These are phyloP conservation scores for Aegypius monachus DNA, from an alignment of 2,113 vertebrate species.

Conservation along the genomic window DNA sequence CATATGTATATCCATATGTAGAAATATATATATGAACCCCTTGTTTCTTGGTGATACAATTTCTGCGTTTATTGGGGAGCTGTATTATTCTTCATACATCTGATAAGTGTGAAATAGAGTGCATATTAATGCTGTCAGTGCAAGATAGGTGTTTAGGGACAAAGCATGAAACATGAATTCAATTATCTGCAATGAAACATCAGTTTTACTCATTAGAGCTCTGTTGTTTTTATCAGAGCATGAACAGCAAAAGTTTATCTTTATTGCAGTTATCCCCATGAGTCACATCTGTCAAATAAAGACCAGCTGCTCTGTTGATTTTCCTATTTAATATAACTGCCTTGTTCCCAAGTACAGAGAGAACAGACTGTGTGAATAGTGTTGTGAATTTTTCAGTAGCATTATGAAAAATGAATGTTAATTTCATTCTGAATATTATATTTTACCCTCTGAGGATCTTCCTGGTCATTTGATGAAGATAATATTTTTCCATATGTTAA, in stretches of 20 bases:
- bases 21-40: neutral
- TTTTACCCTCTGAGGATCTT: neutral
- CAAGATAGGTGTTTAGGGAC: conserved; percentile 20
- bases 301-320: conserved; percentile 38
- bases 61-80: neutral
- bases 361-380: conserved; percentile 24
- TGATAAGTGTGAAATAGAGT: neutral
- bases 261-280: conserved; percentile 54
- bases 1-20: neutral
- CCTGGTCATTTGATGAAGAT: conserved; percentile 29
- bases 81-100: neutral
- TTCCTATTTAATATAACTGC: conserved; percentile 38
- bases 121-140: neutral
- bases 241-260: conserved; percentile 67
- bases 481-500: conserved; percentile 40
- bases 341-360: conserved; percentile 25
- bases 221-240: conserved; percentile 67
- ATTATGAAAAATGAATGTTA: conserved; percentile 36
- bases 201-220: conserved; percentile 30
- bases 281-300: conserved; percentile 58
- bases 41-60: neutral
- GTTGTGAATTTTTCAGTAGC: conserved; percentile 60
- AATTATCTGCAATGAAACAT: conserved; percentile 51
- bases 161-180: conserved; percentile 46
- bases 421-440: conserved; percentile 45